A percentile compares a stretch with the other conserved stretches of the same genome.
These are phyloP conservation scores for Leptodactylus fuscus DNA, from an alignment of 2,113 vertebrate species.

Conservation along the genomic window DNA sequence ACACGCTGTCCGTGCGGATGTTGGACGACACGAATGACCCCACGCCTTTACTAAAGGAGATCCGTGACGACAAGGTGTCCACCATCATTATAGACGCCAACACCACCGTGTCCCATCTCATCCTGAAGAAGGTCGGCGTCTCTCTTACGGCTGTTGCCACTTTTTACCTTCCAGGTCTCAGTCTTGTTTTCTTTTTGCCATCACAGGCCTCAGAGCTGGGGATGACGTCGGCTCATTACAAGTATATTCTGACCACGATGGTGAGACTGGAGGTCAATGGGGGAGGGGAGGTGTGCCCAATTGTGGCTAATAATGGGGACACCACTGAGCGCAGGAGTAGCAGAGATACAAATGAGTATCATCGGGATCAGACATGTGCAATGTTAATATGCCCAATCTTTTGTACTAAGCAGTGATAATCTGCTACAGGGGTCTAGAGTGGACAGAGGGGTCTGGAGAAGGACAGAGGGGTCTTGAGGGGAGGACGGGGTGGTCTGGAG, in stretches of 20 bases:
- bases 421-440: no score
- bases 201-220: slow-evolving; percentile 84
- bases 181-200: not conserved
- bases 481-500: no score
- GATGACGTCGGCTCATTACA: slow-evolving; percentile 92
- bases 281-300: not conserved
- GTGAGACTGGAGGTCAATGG: slow-evolving; percentile 71
- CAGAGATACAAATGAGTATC: no score
- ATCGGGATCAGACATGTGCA: no score
- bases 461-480: no score
- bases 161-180: no score
- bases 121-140: slow-evolving; percentile 82
- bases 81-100: slow-evolving; percentile 91
- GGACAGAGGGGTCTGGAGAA: no score
- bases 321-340: not conserved
- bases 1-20: slow-evolving; percentile 87
- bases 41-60: slow-evolving; percentile 88
- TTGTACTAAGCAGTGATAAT: no score
- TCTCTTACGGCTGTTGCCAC: not conserved
- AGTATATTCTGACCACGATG: slow-evolving; percentile 94
- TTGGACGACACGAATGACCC: slow-evolving; percentile 85
- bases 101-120: slow-evolving; percentile 84
- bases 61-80: slow-evolving; percentile 88
- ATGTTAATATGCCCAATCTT: no score
- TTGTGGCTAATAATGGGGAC: not conserved